phyloP scores from a whole-genome alignment of 2,797 vertebrate species.

The Buceros bicornis region DNA sequence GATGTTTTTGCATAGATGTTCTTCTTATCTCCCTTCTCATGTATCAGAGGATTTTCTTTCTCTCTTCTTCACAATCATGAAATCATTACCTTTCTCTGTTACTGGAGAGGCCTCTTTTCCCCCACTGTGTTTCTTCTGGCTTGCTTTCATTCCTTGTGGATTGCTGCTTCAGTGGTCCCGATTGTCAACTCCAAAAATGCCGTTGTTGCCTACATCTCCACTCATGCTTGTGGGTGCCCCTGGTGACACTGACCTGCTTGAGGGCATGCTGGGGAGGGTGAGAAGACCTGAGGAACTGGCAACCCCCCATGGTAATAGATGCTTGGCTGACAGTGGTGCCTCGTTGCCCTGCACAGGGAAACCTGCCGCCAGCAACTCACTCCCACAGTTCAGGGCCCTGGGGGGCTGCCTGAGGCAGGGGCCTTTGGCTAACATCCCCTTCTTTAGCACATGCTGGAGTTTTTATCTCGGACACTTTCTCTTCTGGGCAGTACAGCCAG shows the following conservation, averaged over 20 bases:
- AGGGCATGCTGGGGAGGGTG: rapidly evolving
- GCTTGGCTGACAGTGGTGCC: rapidly evolving
- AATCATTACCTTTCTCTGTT: background rate
- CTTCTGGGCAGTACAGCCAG: background rate
- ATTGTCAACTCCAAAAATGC: background rate
- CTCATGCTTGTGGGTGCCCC: background rate
- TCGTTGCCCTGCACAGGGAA: background rate
- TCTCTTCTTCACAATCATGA: background rate
- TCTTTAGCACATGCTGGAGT: rapidly evolving
- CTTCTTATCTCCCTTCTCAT: background rate
- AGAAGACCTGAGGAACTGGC: background rate
- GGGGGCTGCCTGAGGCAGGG: background rate
- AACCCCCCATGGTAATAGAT: background rate
- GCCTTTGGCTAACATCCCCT: background rate
- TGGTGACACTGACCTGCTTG: background rate
- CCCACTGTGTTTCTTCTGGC: background rate
- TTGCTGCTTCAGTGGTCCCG: background rate
- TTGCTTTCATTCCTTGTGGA: background rate
- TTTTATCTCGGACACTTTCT: background rate
- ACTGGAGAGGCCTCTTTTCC: background rate
- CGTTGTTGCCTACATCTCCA: background rate
- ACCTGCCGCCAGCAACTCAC: background rate
- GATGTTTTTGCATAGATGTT: background rate
- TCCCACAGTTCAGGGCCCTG: background rate
- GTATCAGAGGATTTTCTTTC: background rate